Evolutionary conservation across 2,113 vertebrate species (phyloP), one percentile per base, ranked within the genome.

Genomic region (Aphelocoma coerulescens): DNA sequence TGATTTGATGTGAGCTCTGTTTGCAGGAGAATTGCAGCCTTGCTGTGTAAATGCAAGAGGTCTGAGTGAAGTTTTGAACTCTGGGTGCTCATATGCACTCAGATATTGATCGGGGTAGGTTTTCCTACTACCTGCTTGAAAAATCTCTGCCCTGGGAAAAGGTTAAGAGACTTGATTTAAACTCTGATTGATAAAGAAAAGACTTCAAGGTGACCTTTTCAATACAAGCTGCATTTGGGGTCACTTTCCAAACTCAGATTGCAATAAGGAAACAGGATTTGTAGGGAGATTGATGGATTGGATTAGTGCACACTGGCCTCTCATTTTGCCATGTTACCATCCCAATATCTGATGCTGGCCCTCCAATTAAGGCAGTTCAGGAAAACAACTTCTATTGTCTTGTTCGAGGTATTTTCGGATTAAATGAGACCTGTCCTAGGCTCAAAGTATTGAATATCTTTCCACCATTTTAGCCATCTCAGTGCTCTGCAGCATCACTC

Each of bases 161-260:
- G 83, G 79, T 94, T 92, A 91, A 92, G 21, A 71, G 72, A 57
- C 65, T 94, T 69, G 79, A 85, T 92, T 84, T 94, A 77, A 95
- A 89, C 74, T 89, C 55, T 88, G 87, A 85, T 78, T 90, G 88
- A 92, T 93, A 96, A 93, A 94, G 68, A 86, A 94, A 93, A 90
- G 79, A 86, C 85, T 65, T 93, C 39, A 83, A 85, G 65, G 85
- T 93, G 93, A 92, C 82, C 82, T 97, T 95, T 78, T 73, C 76
- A 89, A 87, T 66, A 48, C 18, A 46, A 75, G 76, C 76, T 88
- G 83, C 93, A 57, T 89, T 93, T 75, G 72, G 55, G 83, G 86
- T 93, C 66, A 76, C 27, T 91, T 77, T 73, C 55, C 52, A 93
- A 82, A 77, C 69, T 92, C 80, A 62, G 58, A 35, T 57, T 93